Conservation (phyloP, 2,888 invertebrate species). For the Digitonthophagus gazella region DNA sequence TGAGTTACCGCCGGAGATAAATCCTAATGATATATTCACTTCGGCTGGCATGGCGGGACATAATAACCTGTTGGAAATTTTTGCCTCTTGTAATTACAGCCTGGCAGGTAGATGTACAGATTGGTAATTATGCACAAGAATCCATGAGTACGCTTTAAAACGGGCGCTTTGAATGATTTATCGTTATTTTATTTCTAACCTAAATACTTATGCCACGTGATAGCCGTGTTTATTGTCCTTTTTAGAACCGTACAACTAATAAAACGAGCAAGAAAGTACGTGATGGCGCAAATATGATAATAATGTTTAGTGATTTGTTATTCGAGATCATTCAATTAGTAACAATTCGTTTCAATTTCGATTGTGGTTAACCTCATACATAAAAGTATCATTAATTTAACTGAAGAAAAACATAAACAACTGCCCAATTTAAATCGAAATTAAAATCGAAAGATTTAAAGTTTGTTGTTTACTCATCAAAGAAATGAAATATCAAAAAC, state of each 20-base stretch:
- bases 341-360: neutral
- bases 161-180: neutral
- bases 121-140: neutral
- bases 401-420: neutral
- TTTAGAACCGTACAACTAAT: no score
- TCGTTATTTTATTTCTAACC: neutral
- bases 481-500: neutral
- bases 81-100: neutral
- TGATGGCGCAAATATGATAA: no score
- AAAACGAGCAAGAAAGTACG: no score
- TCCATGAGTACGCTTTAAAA: neutral
- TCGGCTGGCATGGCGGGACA: neutral
- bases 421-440: neutral
- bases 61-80: neutral
- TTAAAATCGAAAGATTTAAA: neutral
- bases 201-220: no score
- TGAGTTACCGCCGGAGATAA: neutral
- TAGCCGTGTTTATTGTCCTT: no score
- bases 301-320: neutral
- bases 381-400: neutral
- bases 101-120: neutral
- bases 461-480: neutral
- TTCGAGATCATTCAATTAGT: neutral
- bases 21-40: neutral
- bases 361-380: neutral